These are phyloP conservation scores for Osmerus mordax DNA, from an alignment of 2,113 vertebrate species.

Conservation along the genomic window DNA sequence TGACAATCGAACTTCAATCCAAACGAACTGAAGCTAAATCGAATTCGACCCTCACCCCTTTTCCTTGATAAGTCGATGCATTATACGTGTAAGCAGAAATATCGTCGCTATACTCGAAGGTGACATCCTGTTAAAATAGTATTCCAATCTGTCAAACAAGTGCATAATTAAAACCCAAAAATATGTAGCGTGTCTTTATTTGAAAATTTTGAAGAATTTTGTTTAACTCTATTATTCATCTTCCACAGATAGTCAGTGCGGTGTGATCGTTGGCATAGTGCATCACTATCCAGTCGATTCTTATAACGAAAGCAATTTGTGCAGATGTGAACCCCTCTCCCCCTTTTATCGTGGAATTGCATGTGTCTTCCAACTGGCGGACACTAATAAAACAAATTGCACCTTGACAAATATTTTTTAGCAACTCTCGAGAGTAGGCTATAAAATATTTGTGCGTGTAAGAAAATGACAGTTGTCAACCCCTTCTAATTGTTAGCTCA, in stretches of 20 bases:
- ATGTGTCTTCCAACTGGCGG: too few species aligned
- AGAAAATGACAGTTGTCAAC: too few species aligned
- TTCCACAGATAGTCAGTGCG: constrained; percentile 46
- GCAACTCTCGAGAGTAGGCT: too few species aligned
- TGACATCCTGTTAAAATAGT: too few species aligned
- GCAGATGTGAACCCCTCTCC: constrained; percentile 62
- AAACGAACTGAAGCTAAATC: constrained; percentile 38
- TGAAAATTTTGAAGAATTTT: too few species aligned
- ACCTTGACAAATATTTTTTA: background rate
- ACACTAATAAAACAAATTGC: too few species aligned
- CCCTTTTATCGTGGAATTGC: constrained; percentile 8
- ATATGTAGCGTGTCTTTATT: too few species aligned
- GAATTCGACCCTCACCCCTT: constrained; percentile 54
- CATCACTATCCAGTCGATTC: constrained; percentile 7
- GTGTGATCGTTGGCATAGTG: constrained; percentile 27
- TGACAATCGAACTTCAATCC: constrained; percentile 23
- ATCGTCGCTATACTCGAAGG: too few species aligned
- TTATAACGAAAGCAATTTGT: constrained; percentile 33
- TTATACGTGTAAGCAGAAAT: background rate
- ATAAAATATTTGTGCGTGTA: too few species aligned
- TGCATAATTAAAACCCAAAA: too few species aligned
- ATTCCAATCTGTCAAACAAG: too few species aligned
- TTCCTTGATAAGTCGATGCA: constrained; percentile 38
- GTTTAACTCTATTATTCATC: background rate
- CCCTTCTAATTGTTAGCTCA: too few species aligned